phyloP scores from a whole-genome alignment of 2,888 invertebrate species.

The Limnephilus lunatus region DNA sequence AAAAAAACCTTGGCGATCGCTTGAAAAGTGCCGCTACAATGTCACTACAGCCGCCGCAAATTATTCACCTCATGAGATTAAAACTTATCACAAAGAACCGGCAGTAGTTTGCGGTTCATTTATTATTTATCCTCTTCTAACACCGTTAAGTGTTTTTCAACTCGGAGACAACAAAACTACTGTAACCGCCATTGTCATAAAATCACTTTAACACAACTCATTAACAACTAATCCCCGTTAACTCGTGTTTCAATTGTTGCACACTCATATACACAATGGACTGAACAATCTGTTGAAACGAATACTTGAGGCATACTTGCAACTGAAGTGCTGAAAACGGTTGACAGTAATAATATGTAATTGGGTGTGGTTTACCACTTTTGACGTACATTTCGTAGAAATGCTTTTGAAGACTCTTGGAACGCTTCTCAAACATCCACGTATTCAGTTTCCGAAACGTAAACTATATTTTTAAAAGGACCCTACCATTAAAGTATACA shows the following conservation, averaged over 20 bases:
- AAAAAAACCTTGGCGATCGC: neutral
- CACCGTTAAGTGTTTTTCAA: neutral
- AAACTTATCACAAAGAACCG: neutral
- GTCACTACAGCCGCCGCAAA: neutral
- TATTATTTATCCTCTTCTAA: neutral
- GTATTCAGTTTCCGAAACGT: too few species aligned
- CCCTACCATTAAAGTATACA: too few species aligned
- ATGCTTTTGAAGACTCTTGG: neutral
- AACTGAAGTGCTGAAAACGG: neutral
- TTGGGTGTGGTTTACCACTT: neutral
- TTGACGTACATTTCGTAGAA: too few species aligned
- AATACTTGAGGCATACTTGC: neutral
- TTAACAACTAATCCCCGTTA: neutral
- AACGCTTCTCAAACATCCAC: too few species aligned
- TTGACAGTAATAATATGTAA: neutral
- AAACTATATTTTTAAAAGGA: too few species aligned
- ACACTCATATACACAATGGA: neutral
- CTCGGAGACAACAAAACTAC: neutral
- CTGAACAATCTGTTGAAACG: neutral
- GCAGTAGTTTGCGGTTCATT: neutral
- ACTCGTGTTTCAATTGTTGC: neutral
- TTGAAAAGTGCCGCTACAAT: neutral
- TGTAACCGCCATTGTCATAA: neutral
- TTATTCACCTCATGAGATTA: neutral
- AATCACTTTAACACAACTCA: neutral